These are phyloP conservation scores for Pandion haliaetus DNA, from an alignment of 2,113 vertebrate species.

Conservation along the genomic window DNA sequence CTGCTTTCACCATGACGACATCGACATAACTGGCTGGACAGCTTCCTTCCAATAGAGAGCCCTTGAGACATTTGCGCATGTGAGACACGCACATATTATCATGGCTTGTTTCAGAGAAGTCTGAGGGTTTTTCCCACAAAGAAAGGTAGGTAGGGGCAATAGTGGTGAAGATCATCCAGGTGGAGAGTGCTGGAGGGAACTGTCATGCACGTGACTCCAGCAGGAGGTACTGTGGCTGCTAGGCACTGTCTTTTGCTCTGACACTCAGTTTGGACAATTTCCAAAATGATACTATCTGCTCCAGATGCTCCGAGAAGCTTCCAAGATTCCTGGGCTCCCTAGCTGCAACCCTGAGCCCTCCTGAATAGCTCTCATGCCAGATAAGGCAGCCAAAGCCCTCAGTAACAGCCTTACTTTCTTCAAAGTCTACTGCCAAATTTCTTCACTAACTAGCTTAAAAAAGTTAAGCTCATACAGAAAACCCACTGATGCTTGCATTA, in stretches of 20 bases:
- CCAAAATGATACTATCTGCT: not conserved
- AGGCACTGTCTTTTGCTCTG: not conserved
- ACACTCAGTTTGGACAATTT: not conserved
- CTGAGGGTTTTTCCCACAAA: not conserved
- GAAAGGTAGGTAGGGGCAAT: not conserved
- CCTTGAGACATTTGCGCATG: not conserved
- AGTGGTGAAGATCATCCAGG: not conserved
- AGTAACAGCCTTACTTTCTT: not conserved
- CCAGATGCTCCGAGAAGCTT: not conserved
- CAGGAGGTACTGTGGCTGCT: not conserved
- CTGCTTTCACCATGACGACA: not conserved
- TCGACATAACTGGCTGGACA: conserved; percentile 23
- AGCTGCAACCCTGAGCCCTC: not conserved
- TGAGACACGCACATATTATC: not conserved
- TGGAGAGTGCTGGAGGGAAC: not conserved
- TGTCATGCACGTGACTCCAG: not conserved
- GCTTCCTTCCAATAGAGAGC: conserved; percentile 12
- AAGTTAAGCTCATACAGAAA: not conserved
- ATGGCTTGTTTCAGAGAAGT: not conserved
- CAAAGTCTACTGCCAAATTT: not conserved
- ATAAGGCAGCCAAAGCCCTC: not conserved
- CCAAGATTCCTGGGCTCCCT: not conserved
- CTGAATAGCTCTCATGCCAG: not conserved
- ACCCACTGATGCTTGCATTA: not conserved
- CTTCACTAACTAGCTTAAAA: not conserved